A percentile compares a stretch with the other conserved stretches of the same genome.
Evolutionary conservation across 1,140 invertebrate genomes (phyloP).

Genomic region (Drosophila sp.): DNA sequence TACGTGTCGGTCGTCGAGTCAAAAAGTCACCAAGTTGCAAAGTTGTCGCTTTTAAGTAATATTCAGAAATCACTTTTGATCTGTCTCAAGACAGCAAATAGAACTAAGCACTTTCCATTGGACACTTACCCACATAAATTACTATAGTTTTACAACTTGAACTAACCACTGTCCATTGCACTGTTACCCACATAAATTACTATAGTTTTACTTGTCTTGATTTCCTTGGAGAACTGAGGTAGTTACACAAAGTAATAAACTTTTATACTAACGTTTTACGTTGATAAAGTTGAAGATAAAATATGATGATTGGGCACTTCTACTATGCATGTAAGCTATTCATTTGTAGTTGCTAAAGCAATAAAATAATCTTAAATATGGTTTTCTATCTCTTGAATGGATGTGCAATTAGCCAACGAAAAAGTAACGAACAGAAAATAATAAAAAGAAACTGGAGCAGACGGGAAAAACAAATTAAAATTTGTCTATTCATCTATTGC

Average conservation of each 20-base stretch:
- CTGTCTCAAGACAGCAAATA: constrained; percentile 38
- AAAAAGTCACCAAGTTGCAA: constrained; percentile 5
- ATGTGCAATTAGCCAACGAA: no score
- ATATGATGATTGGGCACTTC: no score
- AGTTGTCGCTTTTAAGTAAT: constrained; percentile 8
- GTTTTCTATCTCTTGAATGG: neutral
- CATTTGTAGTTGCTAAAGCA: no score
- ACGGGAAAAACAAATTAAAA: no score
- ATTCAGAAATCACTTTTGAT: constrained; percentile 60
- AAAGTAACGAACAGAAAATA: no score
- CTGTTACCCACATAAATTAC: constrained; percentile 73
- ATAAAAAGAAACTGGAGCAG: no score
- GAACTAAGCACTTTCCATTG: constrained; percentile 48
- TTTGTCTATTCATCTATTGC: no score
- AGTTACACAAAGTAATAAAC: constrained; percentile 14
- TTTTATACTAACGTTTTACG: neutral
- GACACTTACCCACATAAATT: constrained; percentile 71
- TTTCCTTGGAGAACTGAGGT: constrained; percentile 9
- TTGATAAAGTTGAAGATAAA: no score
- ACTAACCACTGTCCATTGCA: constrained; percentile 45
- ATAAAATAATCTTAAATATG: neutral
- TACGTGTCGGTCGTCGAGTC: constrained; percentile 9
- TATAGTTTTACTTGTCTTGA: constrained; percentile 11
- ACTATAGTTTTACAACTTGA: constrained; percentile 30
- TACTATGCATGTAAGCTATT: no score